These are phyloP conservation scores for Aptenodytes patagonicus DNA, from an alignment of 2,113 vertebrate species.

Conservation along the genomic window DNA sequence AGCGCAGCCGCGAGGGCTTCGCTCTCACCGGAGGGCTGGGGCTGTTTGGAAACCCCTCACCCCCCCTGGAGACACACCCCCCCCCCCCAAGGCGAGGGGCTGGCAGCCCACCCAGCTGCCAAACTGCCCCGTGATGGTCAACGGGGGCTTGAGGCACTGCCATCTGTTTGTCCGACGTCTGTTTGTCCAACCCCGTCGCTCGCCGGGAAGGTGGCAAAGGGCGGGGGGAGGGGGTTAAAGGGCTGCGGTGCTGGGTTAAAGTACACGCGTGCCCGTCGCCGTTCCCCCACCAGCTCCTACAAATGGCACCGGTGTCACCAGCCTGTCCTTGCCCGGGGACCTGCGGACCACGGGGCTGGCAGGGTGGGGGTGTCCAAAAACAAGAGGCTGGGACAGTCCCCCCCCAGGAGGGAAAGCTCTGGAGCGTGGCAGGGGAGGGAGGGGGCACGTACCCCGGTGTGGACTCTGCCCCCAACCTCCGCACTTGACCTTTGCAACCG, in stretches of 20 bases:
- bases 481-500: conserved; percentile 17
- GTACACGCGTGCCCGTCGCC: neutral
- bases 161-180: fast-evolving
- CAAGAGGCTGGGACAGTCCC: neutral
- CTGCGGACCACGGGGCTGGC: neutral
- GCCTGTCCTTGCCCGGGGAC: neutral
- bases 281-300: neutral
- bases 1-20: neutral
- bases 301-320: neutral
- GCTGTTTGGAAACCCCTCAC: neutral
- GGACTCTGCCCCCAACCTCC: conserved; percentile 44
- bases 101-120: neutral
- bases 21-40: neutral
- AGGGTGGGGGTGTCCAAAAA: neutral
- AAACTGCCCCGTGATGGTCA: fast-evolving
- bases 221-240: neutral
- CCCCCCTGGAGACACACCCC: too few relatives aligned
- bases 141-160: fast-evolving
- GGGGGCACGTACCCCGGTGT: fast-evolving
- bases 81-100: too few relatives aligned
- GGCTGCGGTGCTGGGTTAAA: neutral
- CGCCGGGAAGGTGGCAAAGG: neutral
- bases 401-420: neutral
- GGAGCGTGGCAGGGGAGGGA: neutral
- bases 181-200: neutral